Base-by-base conservation (phyloP, 2,113 vertebrate species). In the Otus sunia region DNA sequence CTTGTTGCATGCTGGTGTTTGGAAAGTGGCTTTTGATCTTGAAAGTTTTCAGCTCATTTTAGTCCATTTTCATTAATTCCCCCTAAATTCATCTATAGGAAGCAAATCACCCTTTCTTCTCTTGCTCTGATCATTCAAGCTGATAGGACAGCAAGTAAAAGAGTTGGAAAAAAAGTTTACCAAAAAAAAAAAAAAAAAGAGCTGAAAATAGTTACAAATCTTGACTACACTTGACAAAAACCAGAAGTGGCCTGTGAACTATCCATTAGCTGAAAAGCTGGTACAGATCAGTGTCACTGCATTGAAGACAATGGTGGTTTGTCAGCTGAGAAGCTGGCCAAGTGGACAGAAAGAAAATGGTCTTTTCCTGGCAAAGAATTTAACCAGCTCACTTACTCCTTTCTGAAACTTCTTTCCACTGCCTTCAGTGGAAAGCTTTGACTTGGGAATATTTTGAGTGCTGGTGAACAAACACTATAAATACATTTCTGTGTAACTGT, bases 231-330 rank as follows among this genome's bases (percentile, higher is more conserved):
- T 93, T 95, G 94, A 97, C 83, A 94, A 96, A 96, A 94, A 84
- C 0, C 96, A 97, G 92, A 97, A 96, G 52, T 41, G 55, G 86
- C 73, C 91, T 94, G 86, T 92, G 83, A 94, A 82, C 64, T 78
- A 92, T 84, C 86, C 76, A 91, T 91, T 95, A 96, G 66, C 92
- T 91, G 91, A 94, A 95, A 94, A 92, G 95, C 91, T 96, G 95
- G 94, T 94, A 91, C 85, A 93, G 96, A 97, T 96, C 95, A 96
- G 79, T 82, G 88, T 96, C 83, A 90, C 60, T 89, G 86, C 83
- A 60, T 49, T 85, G 94, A 94, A 96, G 88, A 97, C 95, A 97
- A 89, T 96, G 69, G 79, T 92, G 83, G 91, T 75, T 95, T 97
- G 86, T 92, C 97, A 94, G 83, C 66, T 87, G 76, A 97, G 92